Conservation (phyloP, 2,888 invertebrate genomes). For the Melipona bicolor region DNA sequence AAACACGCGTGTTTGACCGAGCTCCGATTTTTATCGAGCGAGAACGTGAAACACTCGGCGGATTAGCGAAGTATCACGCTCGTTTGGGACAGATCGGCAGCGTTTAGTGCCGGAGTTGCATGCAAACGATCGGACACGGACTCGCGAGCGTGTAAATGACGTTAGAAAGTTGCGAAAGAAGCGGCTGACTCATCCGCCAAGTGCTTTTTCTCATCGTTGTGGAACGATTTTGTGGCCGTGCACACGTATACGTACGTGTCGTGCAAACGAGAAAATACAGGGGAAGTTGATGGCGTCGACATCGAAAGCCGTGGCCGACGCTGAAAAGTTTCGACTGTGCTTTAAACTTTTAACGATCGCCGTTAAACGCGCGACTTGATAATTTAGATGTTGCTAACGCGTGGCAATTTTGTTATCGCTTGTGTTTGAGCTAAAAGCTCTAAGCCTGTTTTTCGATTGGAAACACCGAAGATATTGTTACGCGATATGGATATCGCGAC, state of each 20-base stretch:
- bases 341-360: not conserved
- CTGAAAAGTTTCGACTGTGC: constrained; percentile 1
- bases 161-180: constrained; percentile 76
- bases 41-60: not conserved
- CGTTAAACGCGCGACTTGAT: not conserved
- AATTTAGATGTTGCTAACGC: not conserved
- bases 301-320: not conserved
- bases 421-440: not conserved
- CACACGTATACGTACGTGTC: not conserved
- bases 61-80: not conserved
- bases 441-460: not conserved
- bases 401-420: too few relatives aligned
- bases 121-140: constrained; percentile 34
- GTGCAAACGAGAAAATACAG: constrained; percentile 6
- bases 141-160: constrained; percentile 64
- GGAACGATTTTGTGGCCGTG: constrained; percentile 27
- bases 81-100: not conserved
- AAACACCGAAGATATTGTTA: not conserved
- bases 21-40: not conserved
- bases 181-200: constrained; percentile 71
- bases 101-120: constrained; percentile 3
- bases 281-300: constrained; percentile 1
- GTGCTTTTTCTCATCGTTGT: constrained; percentile 42
- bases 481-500: not conserved
- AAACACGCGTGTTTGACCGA: not conserved